Percentiles rank a stretch among this genome's conserved stretches.
phyloP scores from a whole-genome alignment of 2,888 invertebrate genomes.

The Gibbula magus region DNA sequence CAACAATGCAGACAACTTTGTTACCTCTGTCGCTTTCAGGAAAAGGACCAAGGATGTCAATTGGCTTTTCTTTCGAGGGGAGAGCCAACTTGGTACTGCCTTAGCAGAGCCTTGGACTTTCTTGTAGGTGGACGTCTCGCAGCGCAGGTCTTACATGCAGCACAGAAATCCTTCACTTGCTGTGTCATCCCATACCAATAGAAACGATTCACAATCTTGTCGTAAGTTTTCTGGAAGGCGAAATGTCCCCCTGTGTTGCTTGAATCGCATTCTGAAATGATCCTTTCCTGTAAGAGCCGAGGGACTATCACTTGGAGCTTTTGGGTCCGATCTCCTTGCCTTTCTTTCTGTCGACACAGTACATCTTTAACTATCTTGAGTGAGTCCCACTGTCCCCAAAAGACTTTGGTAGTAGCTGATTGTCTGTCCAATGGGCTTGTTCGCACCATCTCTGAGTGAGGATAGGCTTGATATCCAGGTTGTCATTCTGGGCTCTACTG shows the following conservation, averaged over 20 bases:
- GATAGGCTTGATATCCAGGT: too few species aligned
- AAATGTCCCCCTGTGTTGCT: background rate
- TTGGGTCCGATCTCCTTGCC: too few species aligned
- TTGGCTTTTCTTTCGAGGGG: conserved; percentile 14
- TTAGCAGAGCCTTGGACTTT: background rate
- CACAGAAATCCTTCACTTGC: background rate
- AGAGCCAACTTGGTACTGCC: background rate
- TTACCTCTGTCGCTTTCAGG: conserved; percentile 1
- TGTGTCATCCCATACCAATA: background rate
- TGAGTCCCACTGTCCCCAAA: background rate
- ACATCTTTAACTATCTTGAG: background rate
- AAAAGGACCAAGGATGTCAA: conserved; percentile 12
- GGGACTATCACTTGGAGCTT: too few species aligned
- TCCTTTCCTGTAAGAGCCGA: background rate
- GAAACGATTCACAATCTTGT: background rate
- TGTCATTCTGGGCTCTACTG: too few species aligned
- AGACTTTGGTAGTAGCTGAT: background rate
- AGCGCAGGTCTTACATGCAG: background rate
- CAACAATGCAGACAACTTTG: background rate
- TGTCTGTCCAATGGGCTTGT: background rate
- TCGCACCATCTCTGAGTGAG: too few species aligned
- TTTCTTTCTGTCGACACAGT: background rate
- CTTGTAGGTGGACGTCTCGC: background rate
- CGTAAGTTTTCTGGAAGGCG: background rate
- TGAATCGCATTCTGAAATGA: background rate